phyloP scores from a whole-genome alignment of 2,113 vertebrate genomes.

The Nothoprocta perdicaria region DNA sequence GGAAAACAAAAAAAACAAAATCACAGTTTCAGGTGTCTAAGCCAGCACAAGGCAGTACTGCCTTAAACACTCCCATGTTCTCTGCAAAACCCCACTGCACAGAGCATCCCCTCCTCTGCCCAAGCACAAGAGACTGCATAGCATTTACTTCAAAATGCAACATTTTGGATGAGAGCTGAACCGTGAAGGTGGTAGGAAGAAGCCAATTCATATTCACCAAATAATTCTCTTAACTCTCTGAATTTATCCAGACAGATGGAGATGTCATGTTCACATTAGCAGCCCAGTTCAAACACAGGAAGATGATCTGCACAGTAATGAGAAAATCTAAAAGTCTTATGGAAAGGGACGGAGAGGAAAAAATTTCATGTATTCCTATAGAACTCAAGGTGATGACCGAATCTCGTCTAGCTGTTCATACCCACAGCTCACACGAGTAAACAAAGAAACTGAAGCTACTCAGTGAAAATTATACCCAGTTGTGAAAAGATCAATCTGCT shows the following conservation, averaged over 20 bases:
- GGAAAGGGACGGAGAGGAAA: accelerated
- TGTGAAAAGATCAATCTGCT: background rate
- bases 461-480: background rate
- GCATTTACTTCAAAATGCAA: background rate
- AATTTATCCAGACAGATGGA: background rate
- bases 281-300: background rate
- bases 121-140: background rate
- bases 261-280: background rate
- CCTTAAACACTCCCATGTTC: background rate
- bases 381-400: constrained; percentile 4
- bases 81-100: background rate
- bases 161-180: background rate
- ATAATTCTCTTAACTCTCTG: background rate
- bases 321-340: background rate
- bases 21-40: background rate
- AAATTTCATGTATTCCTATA: background rate
- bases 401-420: background rate
- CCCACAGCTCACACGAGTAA: background rate
- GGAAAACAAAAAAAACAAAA: background rate
- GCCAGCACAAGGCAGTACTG: background rate
- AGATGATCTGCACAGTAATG: background rate
- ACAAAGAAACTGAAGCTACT: background rate
- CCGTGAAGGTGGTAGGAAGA: background rate
- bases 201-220: background rate
- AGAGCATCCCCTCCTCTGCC: background rate